Evolutionary conservation across 2,797 vertebrate species (phyloP).

Genomic region (Lutra lutra): DNA sequence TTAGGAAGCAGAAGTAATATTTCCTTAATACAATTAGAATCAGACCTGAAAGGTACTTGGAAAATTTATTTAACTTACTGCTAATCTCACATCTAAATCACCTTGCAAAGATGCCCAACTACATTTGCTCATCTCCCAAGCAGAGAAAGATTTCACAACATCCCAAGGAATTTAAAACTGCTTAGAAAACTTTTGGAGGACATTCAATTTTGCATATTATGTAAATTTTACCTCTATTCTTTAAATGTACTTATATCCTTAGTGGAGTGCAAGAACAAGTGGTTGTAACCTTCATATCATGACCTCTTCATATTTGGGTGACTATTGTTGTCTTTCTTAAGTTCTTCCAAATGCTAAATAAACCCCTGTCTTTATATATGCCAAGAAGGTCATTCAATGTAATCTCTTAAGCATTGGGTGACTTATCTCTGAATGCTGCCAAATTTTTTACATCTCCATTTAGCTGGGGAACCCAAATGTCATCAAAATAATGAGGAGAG

Average conservation of each 20-base stretch:
- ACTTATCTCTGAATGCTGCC: background rate
- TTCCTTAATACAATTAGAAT: slow-evolving; percentile 27
- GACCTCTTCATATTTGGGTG: background rate
- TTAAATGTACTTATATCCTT: background rate
- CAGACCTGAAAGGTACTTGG: background rate
- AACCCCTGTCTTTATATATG: background rate
- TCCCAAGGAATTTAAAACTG: background rate
- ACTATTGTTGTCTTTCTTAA: background rate
- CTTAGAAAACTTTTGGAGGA: background rate
- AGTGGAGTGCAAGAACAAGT: background rate
- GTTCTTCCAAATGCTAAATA: background rate
- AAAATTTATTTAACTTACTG: slow-evolving; percentile 10
- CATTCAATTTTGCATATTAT: background rate
- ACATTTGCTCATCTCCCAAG: background rate
- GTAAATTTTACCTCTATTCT: background rate
- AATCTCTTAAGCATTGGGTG: background rate
- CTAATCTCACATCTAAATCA: slow-evolving; percentile 20
- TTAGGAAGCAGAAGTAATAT: slow-evolving; percentile 17
- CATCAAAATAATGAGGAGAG: background rate
- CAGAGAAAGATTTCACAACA: slow-evolving; percentile 12
- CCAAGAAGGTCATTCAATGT: background rate
- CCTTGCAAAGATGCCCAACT: background rate
- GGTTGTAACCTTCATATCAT: background rate
- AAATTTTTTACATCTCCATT: background rate
- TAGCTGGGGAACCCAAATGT: background rate